Evolutionary conservation across 2,113 vertebrate genomes (phyloP), one percentile per base, ranked within the genome.

Genomic region (Seriola aureovittata): DNA sequence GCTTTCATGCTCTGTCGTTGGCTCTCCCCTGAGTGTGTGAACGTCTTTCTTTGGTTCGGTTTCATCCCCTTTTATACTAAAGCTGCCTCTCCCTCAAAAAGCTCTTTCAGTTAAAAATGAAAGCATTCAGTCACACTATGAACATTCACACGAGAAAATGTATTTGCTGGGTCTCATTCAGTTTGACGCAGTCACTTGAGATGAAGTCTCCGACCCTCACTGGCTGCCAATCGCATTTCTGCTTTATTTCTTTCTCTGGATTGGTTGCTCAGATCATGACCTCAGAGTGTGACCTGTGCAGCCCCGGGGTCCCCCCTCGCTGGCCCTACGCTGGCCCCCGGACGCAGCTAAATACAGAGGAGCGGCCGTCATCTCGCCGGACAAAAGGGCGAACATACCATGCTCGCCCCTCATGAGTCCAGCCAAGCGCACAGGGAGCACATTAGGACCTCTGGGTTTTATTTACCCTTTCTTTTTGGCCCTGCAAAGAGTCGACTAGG

Each of bases 371-470:
- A 77, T 95, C 93, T 90, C 86, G 55, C 81, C 11, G 57, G 93
- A 98, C 97, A 99, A 97, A 97, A 96, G 97, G 92, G 88, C 80
- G 83, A 94, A 94, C 92, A 93, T 91, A 88, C 93, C 82, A 91
- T 90, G 92, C 93, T 93, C 88, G 87, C 93, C 95, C 95, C 96
- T 96, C 95, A 91, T 89, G 90, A 93, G 94, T 94, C 96, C 95
- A 97, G 82, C 95, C 96, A 97, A 96, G 97, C 95, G 94, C 96
- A 97, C 96, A 93, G 94, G 94, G 96, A 97, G 82, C 97, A 96
- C 95, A 97, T 99, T 98, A 97, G 95, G 93, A 94, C 82, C 83
- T 85, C 84, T 87, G 80, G 66, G 79, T 93, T 95, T 96, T 95
- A 96, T 95, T 93, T 89, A 90, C 83, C 69, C 93, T 93, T 93